Evolutionary conservation across 2,888 invertebrate species (phyloP).

Genomic region (Dolomedes plantarius): DNA sequence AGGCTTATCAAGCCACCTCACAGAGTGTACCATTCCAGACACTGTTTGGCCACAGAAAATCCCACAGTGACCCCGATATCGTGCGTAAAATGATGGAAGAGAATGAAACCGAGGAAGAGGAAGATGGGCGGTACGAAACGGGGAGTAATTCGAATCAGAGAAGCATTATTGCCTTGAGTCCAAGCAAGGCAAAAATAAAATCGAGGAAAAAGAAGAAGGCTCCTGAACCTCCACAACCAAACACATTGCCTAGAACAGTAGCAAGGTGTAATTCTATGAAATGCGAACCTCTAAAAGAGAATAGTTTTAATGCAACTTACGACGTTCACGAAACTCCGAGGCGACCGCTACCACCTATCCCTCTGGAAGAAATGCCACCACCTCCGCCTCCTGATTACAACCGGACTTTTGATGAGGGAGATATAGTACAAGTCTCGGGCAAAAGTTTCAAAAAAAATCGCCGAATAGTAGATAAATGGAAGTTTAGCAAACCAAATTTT

Average conservation of each 20-base stretch:
- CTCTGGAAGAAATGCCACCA: constrained; percentile 61
- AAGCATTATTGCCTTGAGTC: constrained; percentile 76
- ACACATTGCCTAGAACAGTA: constrained; percentile 55
- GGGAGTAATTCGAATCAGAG: constrained; percentile 27
- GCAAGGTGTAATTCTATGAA: constrained; percentile 18
- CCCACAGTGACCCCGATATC: constrained; percentile 70
- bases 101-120: constrained; percentile 35
- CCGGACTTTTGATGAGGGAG: not conserved
- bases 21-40: constrained; percentile 32
- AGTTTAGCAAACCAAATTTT: constrained; percentile 21
- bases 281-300: constrained; percentile 15
- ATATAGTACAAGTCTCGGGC: not conserved
- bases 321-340: constrained; percentile 40
- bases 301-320: not conserved
- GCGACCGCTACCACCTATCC: constrained; percentile 56
- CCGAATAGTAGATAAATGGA: constrained; percentile 54
- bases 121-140: constrained; percentile 32
- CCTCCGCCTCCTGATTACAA: constrained; percentile 65
- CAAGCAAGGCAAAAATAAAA: constrained; percentile 79
- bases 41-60: constrained; percentile 50
- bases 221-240: constrained; percentile 81
- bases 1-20: not conserved
- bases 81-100: constrained; percentile 72
- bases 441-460: constrained; percentile 63
- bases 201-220: constrained; percentile 87